Evolutionary conservation across 2,888 invertebrate genomes (phyloP), one percentile per base, ranked within the genome.

Genomic region (Drosophila maculinotata): DNA sequence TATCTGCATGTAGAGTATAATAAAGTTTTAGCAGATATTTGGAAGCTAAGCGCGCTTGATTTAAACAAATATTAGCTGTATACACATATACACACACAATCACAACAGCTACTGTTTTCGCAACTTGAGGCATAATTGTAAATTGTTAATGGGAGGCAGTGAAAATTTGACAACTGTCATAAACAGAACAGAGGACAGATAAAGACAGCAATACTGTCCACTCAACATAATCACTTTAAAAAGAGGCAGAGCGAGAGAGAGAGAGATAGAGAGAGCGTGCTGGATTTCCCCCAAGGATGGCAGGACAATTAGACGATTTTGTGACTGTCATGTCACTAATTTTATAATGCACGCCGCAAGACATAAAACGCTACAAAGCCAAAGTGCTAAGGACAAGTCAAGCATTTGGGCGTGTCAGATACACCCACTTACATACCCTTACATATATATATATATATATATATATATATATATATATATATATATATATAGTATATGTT

Each of bases 271-370:
- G 3, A 12, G 14, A 10, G 45, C 3, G 4, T 3, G 15, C 2
- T 12, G 26, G 12, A 23, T n/a, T n/a, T n/a, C 17, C 9, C 9
- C 10, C 10, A 14, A 44, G 52, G 23, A 39, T 31, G 25, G 15
- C 26, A 31, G 23, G 25, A 45, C 68, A 73, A 54, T 74, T 63
- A 53, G 44, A 39, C 20, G 26, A 68, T 57, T 57, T 68, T 74
- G 52, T 41, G 38, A 52, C 45, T 51, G 51, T 15, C 49, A 52
- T 81, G 75, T 52, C 62, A 68, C 57, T 64, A 78, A 81, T 78
- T 79, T 84, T 81, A 67, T 81, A 84, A 81, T 79, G 65, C 60
- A 20, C 23, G 59, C 81, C 81, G 57, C 75, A 84, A 62, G 81
- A 67, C 68, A 75, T 71, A 71, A 84, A 84, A 75, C 65, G 76